Conservation (phyloP, 2,797 vertebrate genomes). For the Naso thynnoides region DNA sequence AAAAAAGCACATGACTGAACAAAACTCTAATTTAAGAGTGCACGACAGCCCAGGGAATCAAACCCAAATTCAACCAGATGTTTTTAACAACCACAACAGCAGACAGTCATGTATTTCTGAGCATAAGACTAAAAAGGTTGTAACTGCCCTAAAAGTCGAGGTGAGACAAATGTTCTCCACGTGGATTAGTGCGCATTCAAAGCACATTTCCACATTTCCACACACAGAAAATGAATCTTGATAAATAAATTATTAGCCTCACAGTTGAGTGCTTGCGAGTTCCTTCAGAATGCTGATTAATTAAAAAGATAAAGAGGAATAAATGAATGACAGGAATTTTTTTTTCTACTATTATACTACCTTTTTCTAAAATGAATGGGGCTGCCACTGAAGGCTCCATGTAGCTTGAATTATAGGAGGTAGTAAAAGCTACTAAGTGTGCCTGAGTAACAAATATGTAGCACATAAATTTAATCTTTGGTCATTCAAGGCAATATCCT, state of each 20-base stretch:
- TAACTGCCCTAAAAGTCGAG: background rate
- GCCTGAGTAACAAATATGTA: background rate
- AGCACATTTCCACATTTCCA: background rate
- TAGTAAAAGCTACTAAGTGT: background rate
- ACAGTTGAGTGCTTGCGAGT: background rate
- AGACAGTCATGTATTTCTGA: background rate
- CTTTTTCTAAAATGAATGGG: background rate
- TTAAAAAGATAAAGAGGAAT: background rate
- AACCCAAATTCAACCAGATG: background rate
- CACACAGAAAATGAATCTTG: background rate
- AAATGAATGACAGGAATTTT: background rate
- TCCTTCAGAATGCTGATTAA: background rate
- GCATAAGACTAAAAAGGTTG: background rate
- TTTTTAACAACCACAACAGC: background rate
- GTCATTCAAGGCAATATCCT: background rate
- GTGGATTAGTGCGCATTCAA: background rate
- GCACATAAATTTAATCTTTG: background rate
- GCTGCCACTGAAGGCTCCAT: background rate
- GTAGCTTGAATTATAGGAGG: background rate
- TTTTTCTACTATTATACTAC: background rate
- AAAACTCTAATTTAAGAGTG: background rate
- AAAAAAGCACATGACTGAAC: background rate
- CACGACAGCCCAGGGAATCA: background rate
- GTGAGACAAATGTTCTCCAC: background rate
- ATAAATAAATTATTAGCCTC: background rate